phyloP scores from a whole-genome alignment of 2,888 invertebrate genomes.

The Microdon myrmicae region DNA sequence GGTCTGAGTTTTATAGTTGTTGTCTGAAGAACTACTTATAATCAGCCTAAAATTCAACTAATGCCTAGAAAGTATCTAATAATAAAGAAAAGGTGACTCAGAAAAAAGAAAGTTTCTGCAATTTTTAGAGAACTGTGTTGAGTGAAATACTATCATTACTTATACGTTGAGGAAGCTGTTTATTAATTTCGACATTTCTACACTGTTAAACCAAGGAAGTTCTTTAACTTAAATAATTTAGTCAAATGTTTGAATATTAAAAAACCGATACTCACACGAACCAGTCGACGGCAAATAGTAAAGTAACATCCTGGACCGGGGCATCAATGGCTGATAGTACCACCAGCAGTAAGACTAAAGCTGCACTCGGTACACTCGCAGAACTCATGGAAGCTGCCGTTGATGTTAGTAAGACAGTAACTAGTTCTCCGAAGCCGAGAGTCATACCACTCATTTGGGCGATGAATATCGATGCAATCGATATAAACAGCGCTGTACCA shows the following conservation, averaged over 20 bases:
- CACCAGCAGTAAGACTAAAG: constrained; percentile 82
- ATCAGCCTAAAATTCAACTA: too few relatives aligned
- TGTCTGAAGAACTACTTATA: too few relatives aligned
- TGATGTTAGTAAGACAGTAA: constrained; percentile 85
- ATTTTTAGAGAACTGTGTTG: too few relatives aligned
- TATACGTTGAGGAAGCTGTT: too few relatives aligned
- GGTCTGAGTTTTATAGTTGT: too few relatives aligned
- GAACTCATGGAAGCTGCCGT: constrained; percentile 90
- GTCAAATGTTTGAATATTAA: background rate
- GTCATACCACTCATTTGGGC: constrained; percentile 86
- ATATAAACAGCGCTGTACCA: constrained; percentile 88
- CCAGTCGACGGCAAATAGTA: constrained; percentile 90
- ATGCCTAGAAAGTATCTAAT: too few relatives aligned
- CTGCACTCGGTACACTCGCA: constrained; percentile 87
- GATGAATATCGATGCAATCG: constrained; percentile 86
- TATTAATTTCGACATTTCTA: too few relatives aligned
- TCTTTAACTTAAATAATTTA: too few relatives aligned
- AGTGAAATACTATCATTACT: too few relatives aligned
- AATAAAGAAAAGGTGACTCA: too few relatives aligned
- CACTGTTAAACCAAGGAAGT: too few relatives aligned
- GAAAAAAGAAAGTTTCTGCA: too few relatives aligned
- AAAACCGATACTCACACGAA: constrained; percentile 79
- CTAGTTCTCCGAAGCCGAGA: constrained; percentile 83
- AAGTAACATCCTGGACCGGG: constrained; percentile 82
- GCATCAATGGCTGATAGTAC: constrained; percentile 85